phyloP scores from a whole-genome alignment of 2,113 vertebrate species.

The Sinocyclocheilus rhinocerous region DNA sequence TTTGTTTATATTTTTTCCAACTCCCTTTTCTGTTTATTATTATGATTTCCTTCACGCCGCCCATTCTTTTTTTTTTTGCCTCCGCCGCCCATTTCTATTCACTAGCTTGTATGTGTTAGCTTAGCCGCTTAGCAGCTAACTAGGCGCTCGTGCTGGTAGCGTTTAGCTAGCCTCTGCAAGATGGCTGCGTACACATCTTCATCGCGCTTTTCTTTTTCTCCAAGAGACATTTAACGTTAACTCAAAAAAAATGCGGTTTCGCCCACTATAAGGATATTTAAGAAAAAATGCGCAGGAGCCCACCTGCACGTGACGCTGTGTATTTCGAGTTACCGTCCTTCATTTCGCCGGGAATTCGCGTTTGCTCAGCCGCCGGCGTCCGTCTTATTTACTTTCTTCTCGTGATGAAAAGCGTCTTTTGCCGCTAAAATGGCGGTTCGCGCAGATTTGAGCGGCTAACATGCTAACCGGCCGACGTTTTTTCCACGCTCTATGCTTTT shows the following conservation, averaged over 20 bases:
- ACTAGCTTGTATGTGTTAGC: conserved; percentile 3
- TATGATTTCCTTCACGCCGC: background rate
- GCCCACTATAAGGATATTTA: background rate
- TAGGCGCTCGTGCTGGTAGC: background rate
- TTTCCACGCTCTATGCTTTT: background rate
- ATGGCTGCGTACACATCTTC: conserved; percentile 75
- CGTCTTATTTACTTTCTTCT: conserved; percentile 6
- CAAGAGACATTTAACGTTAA: conserved; percentile 59
- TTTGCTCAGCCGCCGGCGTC: conserved; percentile 6
- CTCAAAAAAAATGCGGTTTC: background rate
- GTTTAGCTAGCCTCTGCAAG: conserved; percentile 64
- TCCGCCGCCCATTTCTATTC: background rate
- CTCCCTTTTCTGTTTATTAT: background rate
- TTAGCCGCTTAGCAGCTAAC: conserved; percentile 25
- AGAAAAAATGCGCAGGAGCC: conserved; percentile 27
- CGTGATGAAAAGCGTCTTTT: conserved; percentile 51
- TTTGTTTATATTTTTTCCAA: background rate
- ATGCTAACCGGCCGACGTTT: conserved; percentile 34
- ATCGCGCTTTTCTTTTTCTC: conserved; percentile 44
- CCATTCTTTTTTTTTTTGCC: background rate
- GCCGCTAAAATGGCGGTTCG: conserved; percentile 71
- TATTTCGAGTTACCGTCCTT: background rate
- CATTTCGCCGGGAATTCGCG: background rate
- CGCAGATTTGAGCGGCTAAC: conserved; percentile 51
- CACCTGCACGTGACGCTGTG: background rate